Evolutionary conservation across 2,888 invertebrate genomes (phyloP), one percentile per base, ranked within the genome.

Genomic region (Phaonia tiefii): DNA sequence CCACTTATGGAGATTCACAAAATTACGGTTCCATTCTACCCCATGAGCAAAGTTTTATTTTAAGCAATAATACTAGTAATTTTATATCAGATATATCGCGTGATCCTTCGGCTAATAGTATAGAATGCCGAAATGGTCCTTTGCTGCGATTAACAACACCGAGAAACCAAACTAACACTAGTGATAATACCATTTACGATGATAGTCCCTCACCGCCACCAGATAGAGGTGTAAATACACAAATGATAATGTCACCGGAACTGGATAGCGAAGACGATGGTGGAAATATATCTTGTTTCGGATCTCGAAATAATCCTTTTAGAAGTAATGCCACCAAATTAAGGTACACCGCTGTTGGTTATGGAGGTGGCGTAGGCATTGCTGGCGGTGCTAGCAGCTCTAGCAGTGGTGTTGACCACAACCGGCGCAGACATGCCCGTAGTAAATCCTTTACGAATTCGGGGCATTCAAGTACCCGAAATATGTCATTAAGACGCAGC

Each of bases 21-120:
- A 89, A 88, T 78, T 91, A 91, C 60, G 91, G 90, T 54, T 90
- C 89, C 44, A 89, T 90, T 83, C 76, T 89, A 76, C 89, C 89
- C 20, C 89, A 89, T 22, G 89, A 91, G 44, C 86, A 87, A 80
- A 86, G 86, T 71, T 86, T 86, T 22, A 83, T 85, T 66, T 80
- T 85, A 37, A 88, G 87, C 77, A 87, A 87, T 70, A 87, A 87
- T 63, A 87, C 89, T 51, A 90, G 90, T 71, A 90, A 89, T 69
- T 90, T 90, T 80, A 89, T 89, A 58, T 90, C 90, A 1, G 90
- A 90, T 22, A 81, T 90, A 8, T 89, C 91, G 0, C 79, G 88
- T 15, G 91, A 90, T 84, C 86, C 89, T 1, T 88, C 86, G 8
- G 75, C 88, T 0, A 74, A 78, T 65, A 84, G 82, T 70, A 76